These are phyloP conservation scores for Arion vulgaris DNA, from an alignment of 1,140 invertebrate genomes.

Conservation along the genomic window DNA sequence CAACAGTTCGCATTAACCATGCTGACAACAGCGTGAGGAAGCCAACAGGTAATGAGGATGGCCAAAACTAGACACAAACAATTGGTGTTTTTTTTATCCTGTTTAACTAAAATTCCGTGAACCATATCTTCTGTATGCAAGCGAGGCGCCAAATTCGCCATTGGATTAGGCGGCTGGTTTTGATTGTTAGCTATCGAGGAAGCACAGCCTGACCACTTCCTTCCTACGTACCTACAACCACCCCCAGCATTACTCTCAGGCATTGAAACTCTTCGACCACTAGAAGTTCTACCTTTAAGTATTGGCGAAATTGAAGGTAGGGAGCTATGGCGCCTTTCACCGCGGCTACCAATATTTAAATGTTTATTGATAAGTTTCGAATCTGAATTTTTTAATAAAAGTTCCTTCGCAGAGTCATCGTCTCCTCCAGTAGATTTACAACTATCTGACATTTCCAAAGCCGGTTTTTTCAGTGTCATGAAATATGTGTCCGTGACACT, in stretches of 20 bases:
- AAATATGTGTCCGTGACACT: constrained; percentile 40
- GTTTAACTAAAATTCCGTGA: constrained; percentile 34
- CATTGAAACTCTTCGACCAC: constrained; percentile 34
- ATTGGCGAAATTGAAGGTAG: constrained; percentile 29
- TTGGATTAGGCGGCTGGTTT: constrained; percentile 4
- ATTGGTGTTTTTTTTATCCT: constrained; percentile 16
- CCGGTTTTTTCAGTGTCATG: constrained; percentile 36
- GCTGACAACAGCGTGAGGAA: constrained; percentile 26
- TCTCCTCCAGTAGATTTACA: neutral
- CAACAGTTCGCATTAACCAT: constrained; percentile 27
- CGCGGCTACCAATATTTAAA: constrained; percentile 7
- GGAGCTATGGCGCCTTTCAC: constrained; percentile 34
- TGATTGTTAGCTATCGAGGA: constrained; percentile 3
- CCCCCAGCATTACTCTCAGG: constrained; percentile 28
- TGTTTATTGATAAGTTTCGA: constrained; percentile 29
- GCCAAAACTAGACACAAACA: constrained; percentile 27
- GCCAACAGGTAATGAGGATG: constrained; percentile 21
- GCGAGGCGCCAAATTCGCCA: constrained; percentile 26
- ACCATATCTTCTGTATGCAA: constrained; percentile 31
- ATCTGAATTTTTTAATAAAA: constrained; percentile 25
- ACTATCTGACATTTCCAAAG: constrained; percentile 28
- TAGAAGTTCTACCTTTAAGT: constrained; percentile 34
- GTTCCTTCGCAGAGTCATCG: constrained; percentile 22
- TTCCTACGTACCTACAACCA: constrained; percentile 34
- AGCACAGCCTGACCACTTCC: constrained; percentile 36